A percentile compares a stretch with the other conserved stretches of the same genome.
phyloP scores from a whole-genome alignment of 2,888 invertebrate genomes.

The Ephialtes manifestator region DNA sequence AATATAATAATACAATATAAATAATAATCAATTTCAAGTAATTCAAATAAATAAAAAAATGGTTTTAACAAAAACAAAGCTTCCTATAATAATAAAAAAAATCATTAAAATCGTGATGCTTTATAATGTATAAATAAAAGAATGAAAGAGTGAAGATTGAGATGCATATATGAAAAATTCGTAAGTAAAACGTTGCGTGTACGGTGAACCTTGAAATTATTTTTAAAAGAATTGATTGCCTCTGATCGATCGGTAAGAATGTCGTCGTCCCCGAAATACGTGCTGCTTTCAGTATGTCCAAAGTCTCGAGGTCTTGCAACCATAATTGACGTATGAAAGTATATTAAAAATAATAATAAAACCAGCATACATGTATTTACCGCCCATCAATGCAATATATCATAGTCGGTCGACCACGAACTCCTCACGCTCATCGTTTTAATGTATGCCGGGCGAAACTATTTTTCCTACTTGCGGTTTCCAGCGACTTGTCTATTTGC shows the following conservation, averaged over 20 bases:
- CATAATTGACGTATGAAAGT: slow-evolving; percentile 1
- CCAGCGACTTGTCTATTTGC: slow-evolving; percentile 42
- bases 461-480: slow-evolving; percentile 60
- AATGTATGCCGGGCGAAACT: slow-evolving; percentile 42
- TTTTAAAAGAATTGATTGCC: slow-evolving; percentile 8
- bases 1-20: no score
- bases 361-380: not conserved
- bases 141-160: not conserved
- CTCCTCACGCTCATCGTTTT: slow-evolving; percentile 35
- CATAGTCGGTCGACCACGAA: slow-evolving; percentile 39
- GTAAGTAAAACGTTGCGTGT: not conserved
- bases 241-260: slow-evolving; percentile 24
- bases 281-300: not conserved
- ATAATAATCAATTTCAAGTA: no score
- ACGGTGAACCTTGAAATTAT: slow-evolving; percentile 25
- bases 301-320: slow-evolving; percentile 5
- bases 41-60: not conserved
- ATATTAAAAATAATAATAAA: not conserved
- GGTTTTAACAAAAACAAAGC: not conserved
- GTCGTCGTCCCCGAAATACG: slow-evolving; percentile 46
- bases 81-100: not conserved
- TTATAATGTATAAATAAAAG: not conserved
- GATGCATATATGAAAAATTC: not conserved
- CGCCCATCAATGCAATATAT: slow-evolving; percentile 19
- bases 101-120: not conserved